Conservation (phyloP, 2,888 invertebrate genomes). For the Perizoma affinitatum region DNA sequence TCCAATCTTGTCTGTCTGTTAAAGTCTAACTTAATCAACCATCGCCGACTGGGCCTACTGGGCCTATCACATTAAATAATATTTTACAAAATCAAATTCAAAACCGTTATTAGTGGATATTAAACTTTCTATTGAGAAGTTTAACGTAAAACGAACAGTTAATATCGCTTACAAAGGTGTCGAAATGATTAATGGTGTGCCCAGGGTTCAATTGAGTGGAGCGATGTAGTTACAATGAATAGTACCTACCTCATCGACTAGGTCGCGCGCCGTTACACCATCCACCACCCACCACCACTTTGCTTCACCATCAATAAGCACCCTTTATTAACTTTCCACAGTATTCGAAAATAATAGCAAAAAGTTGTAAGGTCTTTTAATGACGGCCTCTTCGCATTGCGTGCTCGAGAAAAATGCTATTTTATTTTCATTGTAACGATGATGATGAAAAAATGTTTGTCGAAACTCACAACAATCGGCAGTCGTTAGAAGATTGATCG, state of each 20-base stretch:
- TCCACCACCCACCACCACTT: conserved; percentile 27
- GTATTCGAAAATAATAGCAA: conserved; percentile 60
- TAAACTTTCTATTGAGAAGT: conserved; percentile 35
- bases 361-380: conserved; percentile 62
- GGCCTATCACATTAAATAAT: no score
- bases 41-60: no score
- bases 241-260: conserved; percentile 29
- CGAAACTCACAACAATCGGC: conserved; percentile 26
- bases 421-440: conserved; percentile 30
- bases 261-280: conserved; percentile 17
- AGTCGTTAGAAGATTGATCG: conserved; percentile 21
- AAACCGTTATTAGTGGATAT: no score
- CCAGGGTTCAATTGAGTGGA: conserved; percentile 54
- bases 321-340: conserved; percentile 54
- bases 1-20: no score
- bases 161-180: conserved; percentile 50
- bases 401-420: conserved; percentile 42
- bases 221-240: conserved; percentile 49
- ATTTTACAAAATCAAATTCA: no score
- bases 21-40: no score
- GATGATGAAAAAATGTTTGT: conserved; percentile 27
- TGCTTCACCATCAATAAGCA: conserved; percentile 46
- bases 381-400: conserved; percentile 60
- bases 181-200: conserved; percentile 60
- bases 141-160: conserved; percentile 44